These are phyloP conservation scores for Liopterus haemorrhoidalis DNA, from an alignment of 2,888 invertebrate genomes.

Conservation along the genomic window DNA sequence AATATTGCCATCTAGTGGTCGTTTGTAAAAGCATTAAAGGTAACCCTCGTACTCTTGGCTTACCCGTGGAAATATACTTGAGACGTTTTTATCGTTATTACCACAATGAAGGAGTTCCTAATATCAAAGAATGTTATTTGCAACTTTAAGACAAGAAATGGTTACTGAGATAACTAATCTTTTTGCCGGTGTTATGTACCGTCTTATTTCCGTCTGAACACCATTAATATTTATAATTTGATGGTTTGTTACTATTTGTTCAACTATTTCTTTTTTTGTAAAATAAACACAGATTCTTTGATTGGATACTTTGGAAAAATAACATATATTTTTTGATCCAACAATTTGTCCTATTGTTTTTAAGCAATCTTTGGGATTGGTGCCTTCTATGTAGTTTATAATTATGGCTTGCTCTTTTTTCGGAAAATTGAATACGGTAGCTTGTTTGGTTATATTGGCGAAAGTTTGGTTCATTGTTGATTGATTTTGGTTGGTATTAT, in stretches of 20 bases:
- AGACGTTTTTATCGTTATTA: too few species aligned
- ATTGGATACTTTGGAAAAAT: conserved; percentile 11
- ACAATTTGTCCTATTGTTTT: conserved; percentile 12
- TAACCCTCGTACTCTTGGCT: too few species aligned
- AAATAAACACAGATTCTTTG: conserved; percentile 15
- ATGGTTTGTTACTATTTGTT: conserved; percentile 7
- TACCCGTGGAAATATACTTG: too few species aligned
- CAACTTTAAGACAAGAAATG: too few species aligned
- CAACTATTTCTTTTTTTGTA: conserved; percentile 8
- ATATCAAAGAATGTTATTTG: too few species aligned
- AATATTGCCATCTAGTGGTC: too few species aligned
- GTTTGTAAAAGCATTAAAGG: too few species aligned
- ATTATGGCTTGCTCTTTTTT: conserved; percentile 4
- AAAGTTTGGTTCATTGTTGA: neutral
- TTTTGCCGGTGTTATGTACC: conserved; percentile 6
- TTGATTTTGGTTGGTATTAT: conserved; percentile 3
- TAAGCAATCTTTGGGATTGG: conserved; percentile 1
- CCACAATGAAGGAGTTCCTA: too few species aligned
- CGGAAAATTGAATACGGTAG: neutral
- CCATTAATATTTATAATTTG: conserved; percentile 8
- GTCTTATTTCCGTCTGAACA: conserved; percentile 5
- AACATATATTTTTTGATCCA: conserved; percentile 13
- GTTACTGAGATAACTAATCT: conserved; percentile 17
- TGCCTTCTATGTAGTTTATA: conserved; percentile 1
- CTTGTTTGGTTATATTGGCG: neutral